phyloP scores from a whole-genome alignment of 2,797 vertebrate genomes.

The Salmo trutta region DNA sequence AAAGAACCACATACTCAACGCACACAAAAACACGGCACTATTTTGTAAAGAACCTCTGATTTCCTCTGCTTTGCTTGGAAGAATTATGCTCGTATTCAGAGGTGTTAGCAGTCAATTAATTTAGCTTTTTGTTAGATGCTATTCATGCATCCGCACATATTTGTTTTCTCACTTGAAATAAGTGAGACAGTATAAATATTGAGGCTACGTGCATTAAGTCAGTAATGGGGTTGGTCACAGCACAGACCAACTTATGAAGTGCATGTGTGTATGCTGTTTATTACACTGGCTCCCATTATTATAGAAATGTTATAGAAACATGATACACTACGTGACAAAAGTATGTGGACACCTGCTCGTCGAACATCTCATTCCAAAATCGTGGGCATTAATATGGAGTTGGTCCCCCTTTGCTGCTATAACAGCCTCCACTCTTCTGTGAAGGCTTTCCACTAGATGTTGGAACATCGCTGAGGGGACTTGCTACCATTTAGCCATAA shows the following conservation, averaged over 20 bases:
- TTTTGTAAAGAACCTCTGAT: conserved; percentile 73
- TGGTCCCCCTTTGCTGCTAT: no score
- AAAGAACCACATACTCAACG: conserved; percentile 61
- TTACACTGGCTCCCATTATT: neutral
- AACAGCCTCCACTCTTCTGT: no score
- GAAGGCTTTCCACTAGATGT: no score
- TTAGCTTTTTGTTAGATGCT: conserved; percentile 38
- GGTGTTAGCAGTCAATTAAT: conserved; percentile 79
- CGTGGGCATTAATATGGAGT: no score
- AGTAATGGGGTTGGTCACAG: conserved; percentile 63
- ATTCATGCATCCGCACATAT: conserved; percentile 62
- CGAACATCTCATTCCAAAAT: no score
- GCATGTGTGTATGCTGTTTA: conserved; percentile 21
- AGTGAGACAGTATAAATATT: conserved; percentile 69
- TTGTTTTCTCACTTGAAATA: conserved; percentile 64
- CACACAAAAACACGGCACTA: conserved; percentile 58
- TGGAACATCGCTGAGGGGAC: no score
- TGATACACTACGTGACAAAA: no score
- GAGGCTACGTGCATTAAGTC: conserved; percentile 62
- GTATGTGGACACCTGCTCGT: no score
- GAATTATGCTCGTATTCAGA: conserved; percentile 69
- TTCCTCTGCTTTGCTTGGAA: conserved; percentile 67
- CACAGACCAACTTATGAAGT: conserved; percentile 18
- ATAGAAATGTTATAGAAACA: conserved; percentile 19
- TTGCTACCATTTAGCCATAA: no score